A percentile compares a stretch with the other conserved stretches of the same genome.
phyloP scores from a whole-genome alignment of 2,113 vertebrate genomes.

The Dolichallabes microphthalmus region DNA sequence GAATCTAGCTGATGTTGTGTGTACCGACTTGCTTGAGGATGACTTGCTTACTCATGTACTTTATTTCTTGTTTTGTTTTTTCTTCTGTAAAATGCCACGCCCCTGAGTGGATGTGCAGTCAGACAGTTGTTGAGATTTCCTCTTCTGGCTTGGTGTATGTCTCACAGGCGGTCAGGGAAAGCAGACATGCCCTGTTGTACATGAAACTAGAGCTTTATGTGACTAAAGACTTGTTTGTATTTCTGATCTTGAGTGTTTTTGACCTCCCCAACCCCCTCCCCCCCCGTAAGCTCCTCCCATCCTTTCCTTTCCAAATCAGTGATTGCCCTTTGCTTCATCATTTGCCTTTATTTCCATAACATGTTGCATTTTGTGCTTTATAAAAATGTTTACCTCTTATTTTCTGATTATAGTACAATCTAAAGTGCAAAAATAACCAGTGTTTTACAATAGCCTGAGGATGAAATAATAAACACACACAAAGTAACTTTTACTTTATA shows the following conservation, averaged over 20 bases:
- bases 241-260: slow-evolving; percentile 41
- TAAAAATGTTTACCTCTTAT: slow-evolving; percentile 56
- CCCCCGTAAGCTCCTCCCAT: slow-evolving; percentile 26
- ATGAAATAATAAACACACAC: slow-evolving; percentile 61
- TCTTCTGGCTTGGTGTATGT: slow-evolving; percentile 55
- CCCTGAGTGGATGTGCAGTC: slow-evolving; percentile 7
- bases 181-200: slow-evolving; percentile 63
- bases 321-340: slow-evolving; percentile 36
- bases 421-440: slow-evolving; percentile 65
- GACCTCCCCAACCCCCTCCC: too few relatives aligned
- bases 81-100: background rate
- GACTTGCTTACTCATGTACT: slow-evolving; percentile 13
- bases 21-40: slow-evolving; percentile 3
- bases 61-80: background rate
- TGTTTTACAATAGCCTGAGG: slow-evolving; percentile 64
- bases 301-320: slow-evolving; percentile 40
- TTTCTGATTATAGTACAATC: slow-evolving; percentile 66
- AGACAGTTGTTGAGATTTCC: slow-evolving; percentile 36
- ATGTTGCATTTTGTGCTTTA: slow-evolving; percentile 66
- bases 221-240: slow-evolving; percentile 66
- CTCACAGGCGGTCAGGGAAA: slow-evolving; percentile 55
- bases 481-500: slow-evolving; percentile 62
- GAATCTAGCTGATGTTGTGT: slow-evolving; percentile 10
- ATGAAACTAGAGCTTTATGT: slow-evolving; percentile 69
- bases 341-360: slow-evolving; percentile 47